Conservation (phyloP, 2,113 vertebrate species). For the Oreotrochilus melanogaster region DNA sequence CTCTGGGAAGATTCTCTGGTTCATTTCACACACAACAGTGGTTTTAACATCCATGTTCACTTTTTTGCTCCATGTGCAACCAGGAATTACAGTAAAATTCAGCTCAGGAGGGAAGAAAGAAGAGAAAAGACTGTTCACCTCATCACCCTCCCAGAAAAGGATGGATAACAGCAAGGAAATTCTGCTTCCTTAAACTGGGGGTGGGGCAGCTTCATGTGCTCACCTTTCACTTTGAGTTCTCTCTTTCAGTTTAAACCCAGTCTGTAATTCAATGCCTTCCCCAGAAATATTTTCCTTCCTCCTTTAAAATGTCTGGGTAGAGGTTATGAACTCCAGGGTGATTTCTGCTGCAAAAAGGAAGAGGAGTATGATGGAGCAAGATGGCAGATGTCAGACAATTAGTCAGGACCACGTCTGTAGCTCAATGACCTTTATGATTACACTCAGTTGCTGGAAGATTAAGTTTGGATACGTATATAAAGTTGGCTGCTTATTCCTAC, state of each 20-base stretch:
- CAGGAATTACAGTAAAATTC: background rate
- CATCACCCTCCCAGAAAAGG: background rate
- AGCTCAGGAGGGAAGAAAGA: background rate
- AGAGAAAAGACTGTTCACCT: background rate
- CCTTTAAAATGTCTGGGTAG: background rate
- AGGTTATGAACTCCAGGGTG: background rate
- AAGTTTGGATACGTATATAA: background rate
- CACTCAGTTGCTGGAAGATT: background rate
- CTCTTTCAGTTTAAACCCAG: background rate
- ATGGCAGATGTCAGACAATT: background rate
- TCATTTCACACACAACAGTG: background rate
- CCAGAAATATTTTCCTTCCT: background rate
- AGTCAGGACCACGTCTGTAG: background rate
- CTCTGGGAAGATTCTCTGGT: background rate
- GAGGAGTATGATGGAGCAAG: background rate
- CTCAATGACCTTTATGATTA: background rate
- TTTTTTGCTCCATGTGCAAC: background rate
- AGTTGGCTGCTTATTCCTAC: background rate
- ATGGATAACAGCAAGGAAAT: background rate
- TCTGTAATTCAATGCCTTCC: slow-evolving; percentile 4
- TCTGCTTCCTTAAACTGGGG: background rate
- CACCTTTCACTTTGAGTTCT: background rate
- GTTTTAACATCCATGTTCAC: background rate
- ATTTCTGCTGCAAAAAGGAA: background rate
- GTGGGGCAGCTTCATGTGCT: background rate